These are phyloP conservation scores for Aurelia sp. DNA, from an alignment of 30 jellyfish, hydroid and myxozoan species.

Conservation along the genomic window DNA sequence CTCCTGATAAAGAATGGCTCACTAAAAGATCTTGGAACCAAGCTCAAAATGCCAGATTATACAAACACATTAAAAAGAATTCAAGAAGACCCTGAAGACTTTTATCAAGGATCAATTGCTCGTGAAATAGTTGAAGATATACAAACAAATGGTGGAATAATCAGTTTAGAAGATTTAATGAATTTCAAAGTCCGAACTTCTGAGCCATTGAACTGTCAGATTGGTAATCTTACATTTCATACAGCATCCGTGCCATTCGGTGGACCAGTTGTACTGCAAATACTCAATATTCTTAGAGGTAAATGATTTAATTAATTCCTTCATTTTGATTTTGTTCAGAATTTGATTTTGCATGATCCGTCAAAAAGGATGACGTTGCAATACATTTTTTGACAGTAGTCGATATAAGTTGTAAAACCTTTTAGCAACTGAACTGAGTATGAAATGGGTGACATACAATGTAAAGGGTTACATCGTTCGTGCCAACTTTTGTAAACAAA, in stretches of 20 bases:
- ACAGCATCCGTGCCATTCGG: conserved; percentile 91
- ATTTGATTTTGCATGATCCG: too few species aligned
- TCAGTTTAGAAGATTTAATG: conserved; percentile 85
- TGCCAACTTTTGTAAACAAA: too few species aligned
- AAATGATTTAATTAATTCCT: neutral
- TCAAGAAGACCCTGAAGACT: conserved; percentile 94
- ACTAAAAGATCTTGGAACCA: conserved; percentile 75
- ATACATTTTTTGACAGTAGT: too few species aligned
- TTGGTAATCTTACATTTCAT: conserved; percentile 87
- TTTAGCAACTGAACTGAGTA: too few species aligned
- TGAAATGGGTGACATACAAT: too few species aligned
- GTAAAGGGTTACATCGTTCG: too few species aligned
- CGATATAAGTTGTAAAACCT: too few species aligned
- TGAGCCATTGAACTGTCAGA: conserved; percentile 54
- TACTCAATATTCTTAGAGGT: conserved; percentile 91
- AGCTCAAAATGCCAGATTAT: conserved; percentile 69
- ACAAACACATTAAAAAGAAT: conserved; percentile 72
- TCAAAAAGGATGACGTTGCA: too few species aligned
- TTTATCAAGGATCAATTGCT: conserved; percentile 90
- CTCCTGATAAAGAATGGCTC: conserved; percentile 80
- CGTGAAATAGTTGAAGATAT: conserved; percentile 89
- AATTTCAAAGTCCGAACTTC: conserved; percentile 72
- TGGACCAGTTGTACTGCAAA: conserved; percentile 88
- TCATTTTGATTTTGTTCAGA: too few species aligned
- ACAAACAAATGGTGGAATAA: conserved; percentile 85